Evolutionary conservation across 2,888 invertebrate genomes (phyloP).

Genomic region (Heliconius erato): DNA sequence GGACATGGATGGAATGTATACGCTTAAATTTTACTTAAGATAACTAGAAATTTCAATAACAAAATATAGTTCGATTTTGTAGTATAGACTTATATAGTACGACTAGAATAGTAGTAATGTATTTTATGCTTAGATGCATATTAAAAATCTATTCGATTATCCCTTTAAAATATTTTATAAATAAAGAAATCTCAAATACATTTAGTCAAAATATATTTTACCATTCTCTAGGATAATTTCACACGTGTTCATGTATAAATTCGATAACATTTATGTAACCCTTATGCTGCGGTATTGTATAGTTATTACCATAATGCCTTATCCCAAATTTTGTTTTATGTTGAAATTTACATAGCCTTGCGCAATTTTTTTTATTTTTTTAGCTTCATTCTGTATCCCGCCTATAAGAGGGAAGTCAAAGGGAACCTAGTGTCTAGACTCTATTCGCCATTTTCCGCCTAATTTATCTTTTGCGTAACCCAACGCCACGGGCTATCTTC

Average conservation of each 20-base stretch:
- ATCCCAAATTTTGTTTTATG: neutral
- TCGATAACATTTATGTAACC: conserved; percentile 15
- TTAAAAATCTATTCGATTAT: neutral
- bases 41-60: no score
- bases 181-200: neutral
- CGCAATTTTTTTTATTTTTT: no score
- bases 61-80: no score
- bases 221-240: neutral
- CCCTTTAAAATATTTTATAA: neutral
- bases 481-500: neutral
- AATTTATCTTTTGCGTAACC: no score
- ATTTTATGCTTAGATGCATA: no score
- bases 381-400: neutral
- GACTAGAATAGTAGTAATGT: no score
- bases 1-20: no score
- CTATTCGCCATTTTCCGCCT: no score
- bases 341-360: neutral
- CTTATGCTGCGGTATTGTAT: neutral
- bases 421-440: neutral
- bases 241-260: neutral
- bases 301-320: conserved; percentile 10
- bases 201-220: neutral
- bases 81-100: no score
- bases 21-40: no score
- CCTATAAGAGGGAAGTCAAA: neutral